These are phyloP conservation scores for Chroicocephalus ridibundus DNA, from an alignment of 2,113 vertebrate genomes.

Conservation along the genomic window DNA sequence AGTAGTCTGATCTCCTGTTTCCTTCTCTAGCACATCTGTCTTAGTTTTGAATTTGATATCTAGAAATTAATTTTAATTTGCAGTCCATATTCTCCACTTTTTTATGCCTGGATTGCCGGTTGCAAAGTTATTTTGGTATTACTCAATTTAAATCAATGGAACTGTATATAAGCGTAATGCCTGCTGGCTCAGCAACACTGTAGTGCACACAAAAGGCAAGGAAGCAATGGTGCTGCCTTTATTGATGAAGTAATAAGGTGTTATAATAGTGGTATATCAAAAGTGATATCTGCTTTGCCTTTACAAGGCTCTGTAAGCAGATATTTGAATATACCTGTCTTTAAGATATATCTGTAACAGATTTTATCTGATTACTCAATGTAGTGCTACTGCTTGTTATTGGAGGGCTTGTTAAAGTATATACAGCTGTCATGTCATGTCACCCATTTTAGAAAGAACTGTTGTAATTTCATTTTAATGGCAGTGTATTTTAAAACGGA, in stretches of 20 bases:
- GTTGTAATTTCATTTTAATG: conserved; percentile 19
- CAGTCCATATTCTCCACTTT: background rate
- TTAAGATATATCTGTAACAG: background rate
- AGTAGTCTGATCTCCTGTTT: background rate
- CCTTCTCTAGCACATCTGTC: background rate
- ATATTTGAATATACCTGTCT: background rate
- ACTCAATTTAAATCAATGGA: background rate
- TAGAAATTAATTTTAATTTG: background rate
- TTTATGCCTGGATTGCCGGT: background rate
- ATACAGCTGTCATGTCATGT: background rate
- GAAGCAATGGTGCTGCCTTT: background rate
- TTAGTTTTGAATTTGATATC: background rate
- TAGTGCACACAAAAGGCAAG: background rate
- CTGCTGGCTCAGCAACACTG: background rate
- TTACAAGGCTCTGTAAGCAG: background rate
- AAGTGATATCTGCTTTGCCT: background rate
- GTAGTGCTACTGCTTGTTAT: background rate
- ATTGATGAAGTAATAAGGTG: background rate
- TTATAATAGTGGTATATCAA: background rate
- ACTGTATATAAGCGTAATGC: background rate
- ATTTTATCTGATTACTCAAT: background rate
- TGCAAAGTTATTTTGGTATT: background rate
- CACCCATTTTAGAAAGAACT: background rate
- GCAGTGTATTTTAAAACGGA: background rate
- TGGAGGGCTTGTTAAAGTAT: background rate